Conservation (phyloP, 1,140 invertebrate genomes). For the Linepithema humile region DNA sequence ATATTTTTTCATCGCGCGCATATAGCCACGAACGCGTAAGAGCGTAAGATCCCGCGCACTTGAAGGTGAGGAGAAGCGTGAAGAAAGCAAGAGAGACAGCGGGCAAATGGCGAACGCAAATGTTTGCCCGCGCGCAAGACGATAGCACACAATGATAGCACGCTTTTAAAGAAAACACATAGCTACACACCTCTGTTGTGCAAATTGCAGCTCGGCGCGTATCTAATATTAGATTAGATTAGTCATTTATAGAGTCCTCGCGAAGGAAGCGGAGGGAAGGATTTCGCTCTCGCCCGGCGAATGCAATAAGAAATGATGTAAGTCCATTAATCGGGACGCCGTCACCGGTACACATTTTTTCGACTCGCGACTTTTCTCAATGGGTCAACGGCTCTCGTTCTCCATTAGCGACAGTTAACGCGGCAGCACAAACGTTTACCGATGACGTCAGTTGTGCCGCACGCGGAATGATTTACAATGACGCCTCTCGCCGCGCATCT, state of each 20-base stretch:
- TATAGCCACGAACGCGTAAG: background rate
- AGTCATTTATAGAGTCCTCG: background rate
- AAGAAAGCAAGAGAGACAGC: background rate
- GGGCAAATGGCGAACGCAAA: conserved; percentile 39
- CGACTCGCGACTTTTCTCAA: conserved; percentile 19
- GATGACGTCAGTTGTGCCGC: conserved; percentile 54
- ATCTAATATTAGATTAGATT: conserved; percentile 17
- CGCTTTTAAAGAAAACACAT: conserved; percentile 36
- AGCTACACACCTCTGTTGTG: conserved; percentile 3
- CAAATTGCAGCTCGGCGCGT: conserved; percentile 28
- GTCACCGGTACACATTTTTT: conserved; percentile 42
- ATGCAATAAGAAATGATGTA: conserved; percentile 32
- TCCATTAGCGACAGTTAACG: conserved; percentile 66
- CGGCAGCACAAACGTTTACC: conserved; percentile 62
- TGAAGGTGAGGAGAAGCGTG: background rate
- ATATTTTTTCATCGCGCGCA: conserved; percentile 18
- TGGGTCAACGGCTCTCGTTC: conserved; percentile 68
- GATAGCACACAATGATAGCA: conserved; percentile 39
- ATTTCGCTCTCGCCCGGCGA: background rate
- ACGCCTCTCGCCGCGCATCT: background rate
- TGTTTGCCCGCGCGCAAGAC: conserved; percentile 37
- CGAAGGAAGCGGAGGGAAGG: background rate
- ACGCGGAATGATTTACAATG: conserved; percentile 55
- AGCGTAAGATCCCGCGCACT: background rate
- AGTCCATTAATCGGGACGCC: conserved; percentile 35